Percentiles rank a stretch among this genome's conserved stretches.
Conservation (phyloP, 2,888 invertebrate genomes). For the Eueremaeus valkanovi region DNA sequence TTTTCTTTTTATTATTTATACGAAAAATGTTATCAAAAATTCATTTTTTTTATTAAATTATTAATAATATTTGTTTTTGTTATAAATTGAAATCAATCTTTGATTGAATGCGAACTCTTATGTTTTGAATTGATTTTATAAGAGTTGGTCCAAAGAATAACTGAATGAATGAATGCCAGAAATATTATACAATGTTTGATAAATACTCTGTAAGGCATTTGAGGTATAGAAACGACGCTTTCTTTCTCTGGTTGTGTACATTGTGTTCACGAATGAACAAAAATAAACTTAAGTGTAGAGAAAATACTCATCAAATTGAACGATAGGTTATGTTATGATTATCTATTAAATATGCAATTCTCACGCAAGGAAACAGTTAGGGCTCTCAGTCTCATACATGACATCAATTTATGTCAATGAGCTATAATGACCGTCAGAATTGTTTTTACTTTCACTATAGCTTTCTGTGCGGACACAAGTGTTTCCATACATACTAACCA, state of each 20-base stretch:
- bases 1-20: too few species aligned
- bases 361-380: slow-evolving; percentile 30
- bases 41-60: slow-evolving; percentile 9
- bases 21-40: too few species aligned
- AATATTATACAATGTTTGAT: too few species aligned
- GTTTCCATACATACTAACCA: not conserved
- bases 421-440: not conserved
- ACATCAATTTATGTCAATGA: slow-evolving; percentile 33
- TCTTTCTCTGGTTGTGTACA: too few species aligned
- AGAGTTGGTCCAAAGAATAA: not conserved
- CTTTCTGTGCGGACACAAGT: not conserved
- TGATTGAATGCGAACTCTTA: too few species aligned
- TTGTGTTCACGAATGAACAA: not conserved
- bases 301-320: slow-evolving; percentile 31
- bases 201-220: too few species aligned
- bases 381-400: not conserved
- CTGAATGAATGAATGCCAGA: too few species aligned
- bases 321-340: slow-evolving; percentile 34
- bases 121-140: not conserved
- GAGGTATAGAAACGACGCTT: not conserved
- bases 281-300: slow-evolving; percentile 17
- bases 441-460: not conserved
- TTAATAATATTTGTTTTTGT: not conserved
- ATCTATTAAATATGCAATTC: slow-evolving; percentile 33
- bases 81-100: too few species aligned